Percentiles rank a stretch among this genome's conserved stretches.
Evolutionary conservation across 1,140 invertebrate genomes (phyloP).

Genomic region (Rhyzopertha dominica): DNA sequence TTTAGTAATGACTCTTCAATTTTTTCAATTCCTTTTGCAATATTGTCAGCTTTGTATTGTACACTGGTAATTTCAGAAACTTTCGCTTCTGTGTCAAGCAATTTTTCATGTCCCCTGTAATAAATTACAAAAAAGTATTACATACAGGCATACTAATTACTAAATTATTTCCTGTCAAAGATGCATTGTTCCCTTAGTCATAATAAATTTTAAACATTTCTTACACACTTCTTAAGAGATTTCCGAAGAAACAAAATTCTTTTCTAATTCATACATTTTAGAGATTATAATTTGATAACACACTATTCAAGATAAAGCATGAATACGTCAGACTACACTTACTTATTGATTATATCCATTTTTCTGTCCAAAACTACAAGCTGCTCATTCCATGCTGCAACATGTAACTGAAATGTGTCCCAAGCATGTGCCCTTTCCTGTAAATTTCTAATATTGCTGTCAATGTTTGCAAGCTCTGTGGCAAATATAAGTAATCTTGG

Average conservation of each 20-base stretch:
- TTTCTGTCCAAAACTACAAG: conserved; percentile 48
- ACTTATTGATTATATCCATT: conserved; percentile 48
- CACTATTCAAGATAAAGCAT: background rate
- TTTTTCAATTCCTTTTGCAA: conserved; percentile 29
- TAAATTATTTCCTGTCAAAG: too few relatives aligned
- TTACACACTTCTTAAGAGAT: too few relatives aligned
- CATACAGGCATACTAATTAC: too few relatives aligned
- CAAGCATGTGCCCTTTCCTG: conserved; percentile 47
- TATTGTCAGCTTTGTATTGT: conserved; percentile 39
- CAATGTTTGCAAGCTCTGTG: conserved; percentile 40
- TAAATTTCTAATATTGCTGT: conserved; percentile 44
- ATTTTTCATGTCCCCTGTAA: conserved; percentile 43
- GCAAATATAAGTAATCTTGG: conserved; percentile 37
- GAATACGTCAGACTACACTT: background rate
- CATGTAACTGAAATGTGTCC: conserved; percentile 49
- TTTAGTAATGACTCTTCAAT: conserved; percentile 18
- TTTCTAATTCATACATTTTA: too few relatives aligned
- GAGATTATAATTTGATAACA: conserved; percentile 5
- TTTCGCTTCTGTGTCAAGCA: conserved; percentile 38
- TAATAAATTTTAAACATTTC: too few relatives aligned
- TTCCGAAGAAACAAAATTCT: too few relatives aligned
- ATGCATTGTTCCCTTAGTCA: too few relatives aligned
- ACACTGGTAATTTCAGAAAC: conserved; percentile 31
- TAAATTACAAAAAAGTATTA: conserved; percentile 3
- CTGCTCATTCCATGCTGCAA: conserved; percentile 49